Percentiles rank a stretch among this genome's conserved stretches.
Conservation (phyloP, 2,797 vertebrate species). For the Mormyrus proboscirostris region DNA sequence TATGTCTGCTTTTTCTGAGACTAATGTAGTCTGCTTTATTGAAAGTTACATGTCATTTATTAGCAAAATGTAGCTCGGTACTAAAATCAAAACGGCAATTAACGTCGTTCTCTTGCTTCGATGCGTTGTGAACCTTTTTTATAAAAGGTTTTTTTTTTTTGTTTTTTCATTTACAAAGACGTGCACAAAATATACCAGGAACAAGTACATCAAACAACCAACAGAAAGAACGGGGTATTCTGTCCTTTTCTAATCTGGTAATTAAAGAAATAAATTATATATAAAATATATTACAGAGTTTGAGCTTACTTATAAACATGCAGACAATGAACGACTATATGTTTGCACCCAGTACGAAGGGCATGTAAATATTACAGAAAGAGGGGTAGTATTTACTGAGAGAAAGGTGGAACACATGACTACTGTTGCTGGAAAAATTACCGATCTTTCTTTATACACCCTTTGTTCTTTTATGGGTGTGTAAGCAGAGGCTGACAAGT, state of each 20-base stretch:
- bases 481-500: background rate
- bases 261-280: background rate
- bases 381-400: background rate
- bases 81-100: background rate
- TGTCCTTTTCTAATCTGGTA: background rate
- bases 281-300: background rate
- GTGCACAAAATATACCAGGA: background rate
- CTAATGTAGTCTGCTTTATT: background rate
- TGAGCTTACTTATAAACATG: background rate
- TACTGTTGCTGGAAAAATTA: background rate
- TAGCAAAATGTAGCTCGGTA: background rate
- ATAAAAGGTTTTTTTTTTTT: background rate
- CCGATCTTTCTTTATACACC: background rate
- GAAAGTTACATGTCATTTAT: background rate
- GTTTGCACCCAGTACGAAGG: background rate
- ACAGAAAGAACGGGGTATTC: background rate
- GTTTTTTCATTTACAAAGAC: background rate
- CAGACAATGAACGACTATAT: background rate
- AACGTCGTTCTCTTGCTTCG: background rate
- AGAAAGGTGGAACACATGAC: background rate
- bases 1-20: background rate
- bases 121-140: background rate
- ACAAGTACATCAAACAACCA: background rate
- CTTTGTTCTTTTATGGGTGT: conserved; percentile 12
- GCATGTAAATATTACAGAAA: background rate